Base-by-base conservation (phyloP, 1,140 invertebrate species). In the Drosophila bipectinata region DNA sequence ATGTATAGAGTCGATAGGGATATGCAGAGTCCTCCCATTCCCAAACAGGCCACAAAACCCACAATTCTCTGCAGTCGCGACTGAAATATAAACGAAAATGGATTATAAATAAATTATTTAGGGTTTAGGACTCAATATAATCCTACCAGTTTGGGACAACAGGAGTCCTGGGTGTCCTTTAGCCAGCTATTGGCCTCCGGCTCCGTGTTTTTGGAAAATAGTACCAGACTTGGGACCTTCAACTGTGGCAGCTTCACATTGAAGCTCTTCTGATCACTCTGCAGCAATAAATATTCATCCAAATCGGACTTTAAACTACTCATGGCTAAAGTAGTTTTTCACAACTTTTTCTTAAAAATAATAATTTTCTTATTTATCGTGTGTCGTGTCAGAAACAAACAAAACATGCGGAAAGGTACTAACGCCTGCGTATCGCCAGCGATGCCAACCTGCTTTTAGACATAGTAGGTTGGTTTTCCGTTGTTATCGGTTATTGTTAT, bases 11-110 rank as follows among this genome's bases (percentile, higher is more conserved):
- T 94, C 2, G 98, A 98, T n/a, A 98, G 81, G 26, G 94, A 95
- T 92, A 99, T 97, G 92, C 97, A 98, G 3, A 98, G 93, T n/a
- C 97, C 92, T 49, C 97, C 97, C 93, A 98, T 94, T 51, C 95
- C 93, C 62, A 98, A 92, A 88, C 97, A 98, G 5, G 96, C 92
- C 41, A 96, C 95, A 92, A 98, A 98, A n/a, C 96, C n/a, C 48
- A 96, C 94, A 52, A 98, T 95, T 83, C 97, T 94, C 92, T 98
- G 97, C 77, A 96, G 94, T 82, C 95, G 94, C 56, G 94, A 95
- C 96, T 97, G 92, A 72, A 37, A 37, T 10, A 10, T 7, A 8
- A n/a, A 12, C 12, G 4, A 37, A 37, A 37, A 37, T 2, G 0
- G 7, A 1, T 3, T 32, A 10, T n/a, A 10, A 37, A 37, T 37